These are phyloP conservation scores for Hepsetus odoe DNA, from an alignment of 2,113 vertebrate genomes.

Conservation along the genomic window DNA sequence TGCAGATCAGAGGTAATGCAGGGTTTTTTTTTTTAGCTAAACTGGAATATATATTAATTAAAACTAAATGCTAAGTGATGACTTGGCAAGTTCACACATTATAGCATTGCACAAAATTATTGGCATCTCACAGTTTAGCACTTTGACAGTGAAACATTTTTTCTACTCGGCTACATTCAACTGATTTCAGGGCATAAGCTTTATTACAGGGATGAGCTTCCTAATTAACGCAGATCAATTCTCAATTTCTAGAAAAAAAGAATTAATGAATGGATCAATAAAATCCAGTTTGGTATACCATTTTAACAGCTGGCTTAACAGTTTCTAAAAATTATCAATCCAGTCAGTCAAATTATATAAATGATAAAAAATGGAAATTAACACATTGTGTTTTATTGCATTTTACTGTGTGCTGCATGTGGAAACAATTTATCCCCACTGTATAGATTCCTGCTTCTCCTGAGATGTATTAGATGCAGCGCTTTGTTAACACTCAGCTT, in stretches of 20 bases:
- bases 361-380: too few species aligned
- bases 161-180: neutral
- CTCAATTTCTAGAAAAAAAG: neutral
- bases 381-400: too few species aligned
- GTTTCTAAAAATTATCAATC: too few species aligned
- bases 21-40: neutral
- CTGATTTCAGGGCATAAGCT: neutral
- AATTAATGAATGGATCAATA: too few species aligned
- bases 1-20: neutral
- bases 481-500: too few species aligned
- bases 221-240: neutral
- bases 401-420: too few species aligned
- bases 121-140: neutral
- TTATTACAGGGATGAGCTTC: neutral
- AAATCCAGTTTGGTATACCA: too few species aligned
- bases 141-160: neutral
- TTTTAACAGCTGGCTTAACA: too few species aligned
- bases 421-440: too few species aligned
- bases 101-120: neutral
- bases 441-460: too few species aligned
- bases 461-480: too few species aligned
- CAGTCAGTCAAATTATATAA: too few species aligned
- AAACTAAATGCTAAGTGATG: neutral
- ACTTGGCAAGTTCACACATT: neutral
- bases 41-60: neutral